Evolutionary conservation across 2,888 invertebrate species (phyloP), one percentile per base, ranked within the genome.

Genomic region (Nematopogon swammerdamellus): DNA sequence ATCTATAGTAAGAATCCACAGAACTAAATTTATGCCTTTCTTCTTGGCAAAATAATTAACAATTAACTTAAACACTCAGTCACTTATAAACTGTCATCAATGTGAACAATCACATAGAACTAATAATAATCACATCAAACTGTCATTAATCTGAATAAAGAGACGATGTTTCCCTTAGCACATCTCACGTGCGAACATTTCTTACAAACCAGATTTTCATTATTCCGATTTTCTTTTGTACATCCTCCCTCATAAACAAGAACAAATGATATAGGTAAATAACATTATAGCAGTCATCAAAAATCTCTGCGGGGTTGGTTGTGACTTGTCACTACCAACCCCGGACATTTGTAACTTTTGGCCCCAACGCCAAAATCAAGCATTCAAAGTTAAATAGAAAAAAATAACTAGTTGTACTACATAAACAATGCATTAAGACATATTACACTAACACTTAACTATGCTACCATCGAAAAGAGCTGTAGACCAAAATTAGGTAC

Each of bases 311-410:
- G 30, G 16, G 36, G 30, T 43, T 17, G 11, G 18, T 48, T 42
- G 44, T 48, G 48, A 44, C 48, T 14, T 11, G 18, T 43, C 42
- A 48, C 48, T 18, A 48, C 48, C 44, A 42, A 19, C 48, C 48
- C 48, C 43, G 19, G 42, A 19, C 48, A 48, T 42, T 42, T 20
- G 48, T 48, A 8, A 43, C 48, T 48, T 48, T 43, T 48, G 42
- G 43, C 48, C 48, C 48, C 43, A 48, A 48, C 48, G 44, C 19
- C 43, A 48, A 48, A 48, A 48, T 19, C 18, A 43, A 48, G 8
- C 44, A 18, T 48, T 48, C 44, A 48, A 48, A 19, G 47, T 47
- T 47, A 47, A 18, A 18, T 30, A 47, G 47, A 30, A 36, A 47
- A 47, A 25, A 25, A 25, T 25, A 25, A 8, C 8, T 25, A 6